phyloP scores from a whole-genome alignment of 2,888 invertebrate genomes.

The Melanotus villosus region DNA sequence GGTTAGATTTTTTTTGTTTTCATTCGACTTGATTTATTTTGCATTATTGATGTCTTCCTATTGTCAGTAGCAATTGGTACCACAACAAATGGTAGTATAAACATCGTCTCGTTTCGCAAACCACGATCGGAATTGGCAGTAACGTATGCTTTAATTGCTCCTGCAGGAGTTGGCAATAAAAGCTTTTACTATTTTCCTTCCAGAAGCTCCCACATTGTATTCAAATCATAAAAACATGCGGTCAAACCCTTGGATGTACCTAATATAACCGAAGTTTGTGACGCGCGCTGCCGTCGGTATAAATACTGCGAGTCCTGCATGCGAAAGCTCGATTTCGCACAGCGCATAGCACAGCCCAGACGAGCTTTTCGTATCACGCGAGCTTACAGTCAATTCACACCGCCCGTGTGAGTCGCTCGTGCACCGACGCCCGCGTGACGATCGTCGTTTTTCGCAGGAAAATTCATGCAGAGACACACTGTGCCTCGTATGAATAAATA shows the following conservation, averaged over 20 bases:
- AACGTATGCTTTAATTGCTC: slow-evolving; percentile 14
- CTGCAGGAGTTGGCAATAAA: slow-evolving; percentile 29
- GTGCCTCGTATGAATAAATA: slow-evolving; percentile 6
- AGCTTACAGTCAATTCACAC: slow-evolving; percentile 56
- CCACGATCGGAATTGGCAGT: background rate
- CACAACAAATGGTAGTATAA: too few relatives aligned
- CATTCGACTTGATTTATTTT: background rate
- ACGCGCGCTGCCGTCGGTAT: slow-evolving; percentile 18
- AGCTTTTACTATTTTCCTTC: slow-evolving; percentile 24
- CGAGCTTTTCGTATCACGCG: slow-evolving; percentile 54
- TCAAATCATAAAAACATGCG: slow-evolving; percentile 30
- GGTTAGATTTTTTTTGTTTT: slow-evolving; percentile 13
- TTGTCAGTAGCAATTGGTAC: background rate
- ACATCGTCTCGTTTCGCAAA: background rate
- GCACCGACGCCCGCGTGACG: slow-evolving; percentile 20
- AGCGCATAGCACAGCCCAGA: slow-evolving; percentile 53
- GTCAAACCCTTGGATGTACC: slow-evolving; percentile 20
- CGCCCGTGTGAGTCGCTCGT: slow-evolving; percentile 52
- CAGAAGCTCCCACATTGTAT: slow-evolving; percentile 6
- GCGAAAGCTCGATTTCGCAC: slow-evolving; percentile 57
- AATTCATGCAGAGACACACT: slow-evolving; percentile 16
- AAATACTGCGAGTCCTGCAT: slow-evolving; percentile 45
- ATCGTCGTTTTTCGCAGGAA: slow-evolving; percentile 21
- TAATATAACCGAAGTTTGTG: slow-evolving; percentile 15
- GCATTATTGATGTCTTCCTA: background rate